Conservation (phyloP, 2,797 vertebrate genomes). For the Amniataba percoides region DNA sequence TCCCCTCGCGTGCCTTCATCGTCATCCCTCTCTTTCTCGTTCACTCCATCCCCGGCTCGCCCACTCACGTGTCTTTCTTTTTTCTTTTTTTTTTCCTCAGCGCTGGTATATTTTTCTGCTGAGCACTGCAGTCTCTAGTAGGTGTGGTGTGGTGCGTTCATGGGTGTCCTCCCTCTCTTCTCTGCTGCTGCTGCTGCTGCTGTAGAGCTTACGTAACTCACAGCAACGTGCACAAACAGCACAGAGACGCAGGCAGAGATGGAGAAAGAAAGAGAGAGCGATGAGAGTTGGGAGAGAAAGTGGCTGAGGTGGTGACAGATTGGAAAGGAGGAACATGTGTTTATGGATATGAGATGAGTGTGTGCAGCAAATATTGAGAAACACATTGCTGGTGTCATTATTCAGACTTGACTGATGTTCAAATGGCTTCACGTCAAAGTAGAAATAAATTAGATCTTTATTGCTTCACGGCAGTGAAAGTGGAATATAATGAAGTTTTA, state of each 20-base stretch:
- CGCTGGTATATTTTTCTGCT: constrained; percentile 69
- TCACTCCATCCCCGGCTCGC: constrained; percentile 24
- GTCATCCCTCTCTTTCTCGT: not conserved
- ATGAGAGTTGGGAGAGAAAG: constrained; percentile 32
- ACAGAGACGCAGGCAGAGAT: constrained; percentile 28
- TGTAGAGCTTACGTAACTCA: constrained; percentile 76
- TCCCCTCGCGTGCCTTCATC: constrained; percentile 23
- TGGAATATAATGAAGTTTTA: too few relatives aligned
- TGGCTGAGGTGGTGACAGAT: constrained; percentile 35
- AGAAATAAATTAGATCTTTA: too few relatives aligned
- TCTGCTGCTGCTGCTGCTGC: constrained; percentile 54
- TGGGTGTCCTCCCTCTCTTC: constrained; percentile 64
- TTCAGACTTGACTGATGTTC: not conserved
- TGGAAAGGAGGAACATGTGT: constrained; percentile 32
- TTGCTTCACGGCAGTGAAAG: too few relatives aligned
- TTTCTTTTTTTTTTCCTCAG: constrained; percentile 1
- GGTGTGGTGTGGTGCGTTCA: constrained; percentile 73
- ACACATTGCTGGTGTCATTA: not conserved
- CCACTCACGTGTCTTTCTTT: constrained; percentile 27
- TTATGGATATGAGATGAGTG: constrained; percentile 32
- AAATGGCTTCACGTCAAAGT: not conserved
- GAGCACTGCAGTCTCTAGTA: constrained; percentile 81
- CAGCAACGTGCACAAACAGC: constrained; percentile 54
- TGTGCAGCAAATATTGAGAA: constrained; percentile 17
- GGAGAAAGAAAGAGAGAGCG: constrained; percentile 24